Conservation (phyloP, 2,888 invertebrate genomes). For the Eristalinus aeneus region DNA sequence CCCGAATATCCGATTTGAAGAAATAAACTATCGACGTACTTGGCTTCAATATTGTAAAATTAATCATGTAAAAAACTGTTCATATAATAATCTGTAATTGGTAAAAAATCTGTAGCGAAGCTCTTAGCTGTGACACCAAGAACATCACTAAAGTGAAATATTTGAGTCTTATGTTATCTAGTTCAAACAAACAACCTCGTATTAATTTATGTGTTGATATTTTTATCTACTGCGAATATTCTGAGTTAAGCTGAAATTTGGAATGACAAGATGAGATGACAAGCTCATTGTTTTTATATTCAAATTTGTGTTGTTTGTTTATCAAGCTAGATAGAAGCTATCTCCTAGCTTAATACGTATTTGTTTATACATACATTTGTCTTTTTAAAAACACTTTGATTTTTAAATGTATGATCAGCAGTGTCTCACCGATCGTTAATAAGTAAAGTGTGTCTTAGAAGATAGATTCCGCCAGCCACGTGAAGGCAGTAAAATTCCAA, state of each 20-base stretch:
- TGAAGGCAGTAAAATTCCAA: slow-evolving; percentile 30
- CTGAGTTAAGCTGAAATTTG: slow-evolving; percentile 28
- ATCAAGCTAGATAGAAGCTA: too few relatives aligned
- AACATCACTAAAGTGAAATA: neutral
- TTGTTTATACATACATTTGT: too few relatives aligned
- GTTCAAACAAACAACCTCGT: slow-evolving; percentile 45
- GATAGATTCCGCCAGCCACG: neutral
- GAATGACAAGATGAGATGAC: slow-evolving; percentile 9
- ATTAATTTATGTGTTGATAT: slow-evolving; percentile 49
- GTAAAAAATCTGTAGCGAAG: neutral
- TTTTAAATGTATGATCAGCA: slow-evolving; percentile 15
- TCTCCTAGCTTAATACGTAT: too few relatives aligned
- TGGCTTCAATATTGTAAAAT: too few relatives aligned
- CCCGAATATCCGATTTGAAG: too few relatives aligned
- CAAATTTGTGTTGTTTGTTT: neutral
- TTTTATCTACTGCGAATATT: slow-evolving; percentile 29
- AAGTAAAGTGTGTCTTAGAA: slow-evolving; percentile 3
- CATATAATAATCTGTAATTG: too few relatives aligned
- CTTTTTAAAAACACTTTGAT: slow-evolving; percentile 35
- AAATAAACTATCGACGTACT: too few relatives aligned
- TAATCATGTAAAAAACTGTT: too few relatives aligned
- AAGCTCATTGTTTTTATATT: slow-evolving; percentile 23
- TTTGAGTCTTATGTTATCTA: slow-evolving; percentile 40
- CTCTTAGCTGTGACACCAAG: neutral
- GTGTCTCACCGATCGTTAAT: slow-evolving; percentile 25